These are phyloP conservation scores for Micropterix aruncella DNA, from an alignment of 2,888 invertebrate species.

Conservation along the genomic window DNA sequence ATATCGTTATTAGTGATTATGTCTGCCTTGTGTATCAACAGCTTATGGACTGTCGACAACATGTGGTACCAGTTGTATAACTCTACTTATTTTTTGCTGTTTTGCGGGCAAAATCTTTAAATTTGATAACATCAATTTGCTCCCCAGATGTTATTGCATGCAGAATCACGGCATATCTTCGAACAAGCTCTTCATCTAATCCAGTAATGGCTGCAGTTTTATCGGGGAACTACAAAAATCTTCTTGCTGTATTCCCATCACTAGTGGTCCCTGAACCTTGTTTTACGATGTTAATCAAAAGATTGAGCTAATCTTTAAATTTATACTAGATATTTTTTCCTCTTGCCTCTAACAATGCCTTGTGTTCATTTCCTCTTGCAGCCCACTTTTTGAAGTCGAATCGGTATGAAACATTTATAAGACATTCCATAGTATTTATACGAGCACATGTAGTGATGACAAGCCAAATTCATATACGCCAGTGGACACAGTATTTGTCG, in stretches of 20 bases:
- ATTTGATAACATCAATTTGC: background rate
- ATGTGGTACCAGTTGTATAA: background rate
- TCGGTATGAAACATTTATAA: too few species aligned
- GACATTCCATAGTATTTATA: too few species aligned
- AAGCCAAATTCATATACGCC: constrained; percentile 2
- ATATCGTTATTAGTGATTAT: background rate
- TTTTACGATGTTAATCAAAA: constrained; percentile 9
- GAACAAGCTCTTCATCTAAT: constrained; percentile 7
- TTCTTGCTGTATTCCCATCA: constrained; percentile 9
- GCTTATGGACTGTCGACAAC: background rate
- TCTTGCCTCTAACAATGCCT: background rate
- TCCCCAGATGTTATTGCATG: background rate
- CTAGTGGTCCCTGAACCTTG: constrained; percentile 8
- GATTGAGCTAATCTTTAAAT: constrained; percentile 7
- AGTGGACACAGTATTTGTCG: constrained; percentile 1
- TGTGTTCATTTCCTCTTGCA: constrained; percentile 3
- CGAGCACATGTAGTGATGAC: too few species aligned
- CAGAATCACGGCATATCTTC: constrained; percentile 10
- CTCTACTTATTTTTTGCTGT: background rate
- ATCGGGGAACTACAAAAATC: constrained; percentile 9
- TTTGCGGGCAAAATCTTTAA: background rate
- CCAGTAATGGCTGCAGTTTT: constrained; percentile 12
- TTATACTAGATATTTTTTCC: constrained; percentile 5
- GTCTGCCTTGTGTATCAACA: background rate
- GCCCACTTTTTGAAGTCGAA: constrained; percentile 7